Conservation (phyloP, 2,888 invertebrate genomes). For the Cheiracanthium punctorium region DNA sequence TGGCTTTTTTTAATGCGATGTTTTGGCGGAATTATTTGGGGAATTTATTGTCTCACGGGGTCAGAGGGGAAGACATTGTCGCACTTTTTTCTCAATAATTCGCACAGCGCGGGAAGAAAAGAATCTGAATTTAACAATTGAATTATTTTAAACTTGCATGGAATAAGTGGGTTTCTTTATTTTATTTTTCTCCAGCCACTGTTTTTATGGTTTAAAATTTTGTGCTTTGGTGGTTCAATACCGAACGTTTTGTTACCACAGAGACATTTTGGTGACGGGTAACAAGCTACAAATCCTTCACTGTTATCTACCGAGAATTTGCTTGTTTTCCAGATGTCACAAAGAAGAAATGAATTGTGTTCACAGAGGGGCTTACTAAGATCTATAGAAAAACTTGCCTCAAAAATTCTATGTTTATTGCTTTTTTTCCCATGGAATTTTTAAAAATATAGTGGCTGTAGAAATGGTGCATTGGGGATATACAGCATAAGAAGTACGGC, state of each 20-base stretch:
- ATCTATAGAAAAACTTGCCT: no score
- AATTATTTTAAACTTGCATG: slow-evolving; percentile 68
- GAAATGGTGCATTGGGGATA: no score
- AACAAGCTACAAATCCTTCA: slow-evolving; percentile 67
- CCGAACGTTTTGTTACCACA: slow-evolving; percentile 63
- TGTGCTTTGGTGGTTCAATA: slow-evolving; percentile 44
- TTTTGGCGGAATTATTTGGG: slow-evolving; percentile 69
- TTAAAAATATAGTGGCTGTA: no score
- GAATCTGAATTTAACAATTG: slow-evolving; percentile 69
- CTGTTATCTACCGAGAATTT: slow-evolving; percentile 53
- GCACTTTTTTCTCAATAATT: slow-evolving; percentile 32
- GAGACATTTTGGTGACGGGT: slow-evolving; percentile 60
- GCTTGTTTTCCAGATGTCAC: slow-evolving; percentile 19
- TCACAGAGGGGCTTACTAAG: slow-evolving; percentile 46
- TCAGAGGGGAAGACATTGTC: slow-evolving; percentile 59
- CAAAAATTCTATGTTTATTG: no score
- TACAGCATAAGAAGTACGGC: no score
- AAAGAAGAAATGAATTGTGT: background rate
- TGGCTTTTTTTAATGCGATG: slow-evolving; percentile 66
- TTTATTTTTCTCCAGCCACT: slow-evolving; percentile 1
- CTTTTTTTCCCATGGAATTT: no score
- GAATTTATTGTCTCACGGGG: slow-evolving; percentile 67
- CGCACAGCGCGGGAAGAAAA: slow-evolving; percentile 50
- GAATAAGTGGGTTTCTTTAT: slow-evolving; percentile 65
- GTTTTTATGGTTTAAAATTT: slow-evolving; percentile 51